Base-by-base conservation (phyloP, 1,140 invertebrate species). In the Globodera ellingtonae region DNA sequence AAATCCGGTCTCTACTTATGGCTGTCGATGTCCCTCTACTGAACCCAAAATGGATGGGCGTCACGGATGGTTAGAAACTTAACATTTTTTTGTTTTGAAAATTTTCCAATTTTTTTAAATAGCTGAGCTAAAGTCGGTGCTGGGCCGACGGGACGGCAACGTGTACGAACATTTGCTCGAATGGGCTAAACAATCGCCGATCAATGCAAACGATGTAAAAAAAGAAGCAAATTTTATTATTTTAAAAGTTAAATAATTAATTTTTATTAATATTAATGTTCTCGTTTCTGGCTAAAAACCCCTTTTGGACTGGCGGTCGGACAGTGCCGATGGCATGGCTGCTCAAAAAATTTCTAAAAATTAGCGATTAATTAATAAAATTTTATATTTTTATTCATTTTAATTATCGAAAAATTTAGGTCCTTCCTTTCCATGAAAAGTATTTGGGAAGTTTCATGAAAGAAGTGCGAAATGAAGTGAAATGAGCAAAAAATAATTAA, bases 71-170 rank as follows among this genome's bases (percentile, higher is more conserved):
- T 59, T 52, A 13, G 50, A 52, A 9, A 13, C 1, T 52, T 52
- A 13, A 52, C 50, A 52, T 5, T 3, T 13, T 13, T 7, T 52
- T 9, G 5, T 4, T 50, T 50, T 50, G 48, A 13, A 52, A 52
- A 52, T 0, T 7, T 13, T 52, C n/a, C n/a, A 6, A 9, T 1
- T 52, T 18, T 62, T 15, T 18, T 62, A 3, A 21, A 18, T 62
- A 62, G 56, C 56, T 82, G 92, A 95, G 62, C 90, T 98, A 10
- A 91, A 92, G 35, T 97, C 95, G 13, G 93, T 94, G 0, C 89
- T 98, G 3, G 96, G 96, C 2, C 92, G 93, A 10, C 95, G 93
- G 87, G 96, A 98, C 90, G 96, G 96, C 4, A 93, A 94, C 81
- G 95, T 96, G 0, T 98, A 98, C 89, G 93, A 95, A 86, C 92